Base-by-base conservation (phyloP, 1,140 invertebrate species). In the Meloidogyne chitwoodi region DNA sequence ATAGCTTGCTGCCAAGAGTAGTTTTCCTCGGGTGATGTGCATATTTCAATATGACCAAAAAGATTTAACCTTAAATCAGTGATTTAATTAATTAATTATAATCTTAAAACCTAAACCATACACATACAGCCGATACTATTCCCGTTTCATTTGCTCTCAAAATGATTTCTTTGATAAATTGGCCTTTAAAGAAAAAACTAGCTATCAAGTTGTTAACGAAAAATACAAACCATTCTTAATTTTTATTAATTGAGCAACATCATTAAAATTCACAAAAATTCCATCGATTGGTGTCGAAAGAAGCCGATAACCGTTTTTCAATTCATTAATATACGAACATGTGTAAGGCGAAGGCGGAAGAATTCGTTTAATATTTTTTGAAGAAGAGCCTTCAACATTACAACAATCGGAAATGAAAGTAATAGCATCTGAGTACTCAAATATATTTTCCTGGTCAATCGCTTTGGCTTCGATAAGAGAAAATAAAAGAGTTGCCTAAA, bases 1-100 rank as follows among this genome's bases (percentile, higher is more conserved):
- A 77, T 68, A 34, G 75, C 75, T 78, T 77, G 76, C n/a, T 77
- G 76, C 76, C 76, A 77, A 27, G 76, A 77, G 24, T 56, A 63
- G n/a, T 56, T 29, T 8, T 77, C 75, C 19, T 78, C 76, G n/a
- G 76, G 76, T 1, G 71, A 41, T 26, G 75, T 77, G 29, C 76
- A 77, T 26, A 77, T 56, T 67, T 77, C 76, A n/a, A 77, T 78
- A n/a, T 68, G 19, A 19, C 34, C 76, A 22, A 44, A 77, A 24
- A 77, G 64, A n/a, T 77, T 48, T 14, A 77, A 29, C 31, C 72
- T 77, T 22, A 75, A 76, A 66, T 11, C 19, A 19, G 8, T 56
- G 24, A 44, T 16, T 12, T 24, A 1, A 19, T n/a, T 1, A 31
- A 26, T 44, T 61, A 11, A 12, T 62, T 22, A 16, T 16, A 75